Evolutionary conservation across 2,113 vertebrate genomes (phyloP).

Genomic region (Mirza zaza): DNA sequence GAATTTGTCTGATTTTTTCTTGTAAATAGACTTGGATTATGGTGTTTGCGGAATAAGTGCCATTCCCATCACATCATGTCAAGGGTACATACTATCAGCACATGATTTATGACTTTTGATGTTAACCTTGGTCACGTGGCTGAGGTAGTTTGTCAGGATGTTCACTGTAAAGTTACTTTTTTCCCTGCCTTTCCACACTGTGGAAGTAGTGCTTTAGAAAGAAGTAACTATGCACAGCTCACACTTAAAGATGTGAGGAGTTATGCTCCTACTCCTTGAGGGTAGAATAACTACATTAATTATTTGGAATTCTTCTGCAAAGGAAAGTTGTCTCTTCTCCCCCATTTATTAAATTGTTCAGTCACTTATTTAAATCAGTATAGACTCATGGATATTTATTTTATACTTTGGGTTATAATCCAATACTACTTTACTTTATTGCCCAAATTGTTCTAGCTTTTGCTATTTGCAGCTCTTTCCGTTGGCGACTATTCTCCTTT

Average conservation of each 20-base stretch:
- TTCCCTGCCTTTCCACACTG: neutral
- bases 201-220: neutral
- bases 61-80: neutral
- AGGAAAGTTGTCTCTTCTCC: neutral
- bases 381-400: neutral
- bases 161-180: neutral
- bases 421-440: neutral
- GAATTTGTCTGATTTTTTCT: neutral
- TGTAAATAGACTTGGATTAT: neutral
- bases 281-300: neutral
- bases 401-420: neutral
- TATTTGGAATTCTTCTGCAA: neutral
- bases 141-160: neutral
- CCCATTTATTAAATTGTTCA: neutral
- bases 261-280: neutral
- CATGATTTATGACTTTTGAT: neutral
- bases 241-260: neutral
- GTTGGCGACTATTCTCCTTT: neutral
- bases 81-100: neutral
- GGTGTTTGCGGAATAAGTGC: neutral
- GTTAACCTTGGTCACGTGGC: neutral
- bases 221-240: neutral
- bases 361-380: neutral
- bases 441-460: neutral
- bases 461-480: neutral